phyloP scores from a whole-genome alignment of 2,113 vertebrate species.

The Melanocharis versteri region DNA sequence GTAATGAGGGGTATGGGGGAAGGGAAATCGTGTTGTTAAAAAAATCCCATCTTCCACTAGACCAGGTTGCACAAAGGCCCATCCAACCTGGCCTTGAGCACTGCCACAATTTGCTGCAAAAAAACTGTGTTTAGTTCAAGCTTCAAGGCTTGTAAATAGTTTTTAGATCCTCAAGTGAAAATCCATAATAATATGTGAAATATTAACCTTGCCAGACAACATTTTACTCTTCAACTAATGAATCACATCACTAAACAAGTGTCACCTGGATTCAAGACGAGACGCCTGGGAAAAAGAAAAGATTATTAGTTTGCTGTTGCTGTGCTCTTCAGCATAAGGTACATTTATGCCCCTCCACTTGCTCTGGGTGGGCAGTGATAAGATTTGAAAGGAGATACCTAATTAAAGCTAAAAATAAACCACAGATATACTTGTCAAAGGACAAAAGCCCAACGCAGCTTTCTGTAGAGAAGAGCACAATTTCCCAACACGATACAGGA shows the following conservation, averaged over 20 bases:
- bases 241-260: not conserved
- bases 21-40: not conserved
- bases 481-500: fast-evolving
- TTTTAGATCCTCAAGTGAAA: not conserved
- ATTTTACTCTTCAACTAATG: not conserved
- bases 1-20: fast-evolving
- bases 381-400: not conserved
- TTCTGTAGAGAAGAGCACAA: not conserved
- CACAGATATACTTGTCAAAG: not conserved
- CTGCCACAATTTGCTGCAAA: not conserved
- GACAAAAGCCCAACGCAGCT: fast-evolving
- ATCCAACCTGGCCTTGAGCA: not conserved
- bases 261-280: not conserved
- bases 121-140: not conserved
- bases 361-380: not conserved
- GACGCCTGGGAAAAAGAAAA: not conserved
- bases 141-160: not conserved
- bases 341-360: not conserved
- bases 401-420: slow-evolving; percentile 24
- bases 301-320: not conserved
- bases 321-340: not conserved
- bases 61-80: not conserved
- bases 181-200: not conserved
- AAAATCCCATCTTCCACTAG: not conserved
- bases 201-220: not conserved